Base-by-base conservation (phyloP, 2,888 invertebrate genomes). In the Coecobrya sp. region DNA sequence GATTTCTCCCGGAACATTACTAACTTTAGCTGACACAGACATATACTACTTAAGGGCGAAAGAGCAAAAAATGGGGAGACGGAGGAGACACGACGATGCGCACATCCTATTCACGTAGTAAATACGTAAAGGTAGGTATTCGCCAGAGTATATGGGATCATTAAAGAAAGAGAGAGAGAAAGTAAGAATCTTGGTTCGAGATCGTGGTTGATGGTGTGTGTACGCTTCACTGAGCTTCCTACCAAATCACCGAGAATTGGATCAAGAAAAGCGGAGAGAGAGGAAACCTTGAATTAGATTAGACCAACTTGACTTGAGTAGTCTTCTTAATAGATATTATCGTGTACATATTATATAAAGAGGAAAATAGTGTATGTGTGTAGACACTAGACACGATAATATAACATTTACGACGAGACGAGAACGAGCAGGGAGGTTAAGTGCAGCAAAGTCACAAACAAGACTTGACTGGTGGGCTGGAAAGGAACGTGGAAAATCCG, bases 161-260 rank as follows among this genome's bases (percentile, higher is more conserved):
- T 89, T 89, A 89, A 82, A 70, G 89, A 84, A 19, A 82, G 52
- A 45, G 16, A 65, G 25, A 89, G 68, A 70, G 42, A 76, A 87
- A 87, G 87, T 79, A 76, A 52, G 52, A 88, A 76, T 82, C 70
- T 65, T 42, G 22, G 84, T 90, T 85, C 85, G 90, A 85, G 89
- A 90, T 90, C 90, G 90, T 90, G 90, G 90, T 90, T 90, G 89
- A 89, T 89, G 89, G 85, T 90, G 90, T 59, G 73, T 85, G 76
- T 76, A 76, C 90, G 90, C 90, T 76, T 85, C 85, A 90, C 90
- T 85, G 90, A 85, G 65, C 90, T 85, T 76, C 19, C 85, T 85
- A 59, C 90, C 90, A 90, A 90, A 90, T 90, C 90, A 90, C 85
- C 90, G 90, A 49, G 85, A 90, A 90, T 90, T 90, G 90, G 90